Conservation (phyloP, 2,797 vertebrate species). For the Mus minutoides region DNA sequence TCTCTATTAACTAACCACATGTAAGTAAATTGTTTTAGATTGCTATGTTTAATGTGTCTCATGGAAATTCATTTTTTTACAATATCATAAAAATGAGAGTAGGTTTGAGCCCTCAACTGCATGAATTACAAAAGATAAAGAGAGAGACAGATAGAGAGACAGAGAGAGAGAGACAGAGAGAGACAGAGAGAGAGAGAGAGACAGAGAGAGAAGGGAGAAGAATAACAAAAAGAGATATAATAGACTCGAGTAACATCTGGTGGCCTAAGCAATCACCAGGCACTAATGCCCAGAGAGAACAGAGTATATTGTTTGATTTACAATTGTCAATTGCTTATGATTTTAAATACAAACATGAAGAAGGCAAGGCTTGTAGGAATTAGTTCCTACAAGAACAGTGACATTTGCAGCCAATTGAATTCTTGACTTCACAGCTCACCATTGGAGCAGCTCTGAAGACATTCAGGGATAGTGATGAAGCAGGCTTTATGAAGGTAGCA, state of each 20-base stretch:
- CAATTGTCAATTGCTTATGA: background rate
- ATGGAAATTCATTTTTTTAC: conserved; percentile 4
- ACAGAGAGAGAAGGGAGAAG: too few species aligned
- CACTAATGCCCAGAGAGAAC: background rate
- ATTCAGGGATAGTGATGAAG: background rate
- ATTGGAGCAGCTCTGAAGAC: conserved; percentile 8
- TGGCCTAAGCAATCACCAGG: background rate
- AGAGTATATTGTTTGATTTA: background rate
- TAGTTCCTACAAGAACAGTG: background rate
- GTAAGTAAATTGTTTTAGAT: background rate
- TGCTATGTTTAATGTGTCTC: background rate
- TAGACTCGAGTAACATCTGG: background rate
- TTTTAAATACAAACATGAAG: conserved; percentile 50
- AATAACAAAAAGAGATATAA: conserved; percentile 8
- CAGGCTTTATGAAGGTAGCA: background rate
- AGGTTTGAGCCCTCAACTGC: background rate
- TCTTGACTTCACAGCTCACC: conserved; percentile 17
- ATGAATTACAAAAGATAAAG: background rate
- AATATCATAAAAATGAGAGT: conserved; percentile 20
- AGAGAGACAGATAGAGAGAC: too few species aligned
- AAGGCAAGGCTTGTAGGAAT: background rate
- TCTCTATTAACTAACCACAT: background rate
- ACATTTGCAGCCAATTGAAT: conserved; percentile 39
- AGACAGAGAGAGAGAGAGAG: too few species aligned
- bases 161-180: too few species aligned